phyloP scores from a whole-genome alignment of 2,888 invertebrate species.

The Hydropsyche betteni region DNA sequence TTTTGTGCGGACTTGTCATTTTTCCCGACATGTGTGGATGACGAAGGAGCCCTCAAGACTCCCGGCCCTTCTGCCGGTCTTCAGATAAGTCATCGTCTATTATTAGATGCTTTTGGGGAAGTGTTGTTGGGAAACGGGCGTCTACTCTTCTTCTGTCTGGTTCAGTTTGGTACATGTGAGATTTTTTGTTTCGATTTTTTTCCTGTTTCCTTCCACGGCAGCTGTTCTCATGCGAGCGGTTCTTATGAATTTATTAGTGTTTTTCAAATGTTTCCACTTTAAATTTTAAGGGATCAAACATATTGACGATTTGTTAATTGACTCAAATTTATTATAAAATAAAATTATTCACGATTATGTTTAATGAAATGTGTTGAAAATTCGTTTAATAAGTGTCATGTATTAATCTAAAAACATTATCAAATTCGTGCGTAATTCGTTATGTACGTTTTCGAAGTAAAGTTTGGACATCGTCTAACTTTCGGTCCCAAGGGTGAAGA shows the following conservation, averaged over 20 bases:
- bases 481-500: neutral
- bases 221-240: slow-evolving; percentile 20
- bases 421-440: no score
- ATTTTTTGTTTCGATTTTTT: slow-evolving; percentile 37
- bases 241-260: neutral
- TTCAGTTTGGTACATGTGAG: slow-evolving; percentile 19
- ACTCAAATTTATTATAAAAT: no score
- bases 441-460: no score
- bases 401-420: no score
- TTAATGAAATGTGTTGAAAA: no score
- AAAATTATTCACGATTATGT: no score
- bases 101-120: slow-evolving; percentile 29
- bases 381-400: no score
- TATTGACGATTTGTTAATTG: no score
- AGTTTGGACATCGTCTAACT: no score
- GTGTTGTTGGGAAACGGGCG: neutral
- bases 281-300: no score
- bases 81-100: slow-evolving; percentile 26
- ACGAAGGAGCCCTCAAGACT: neutral
- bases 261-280: no score
- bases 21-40: slow-evolving; percentile 5
- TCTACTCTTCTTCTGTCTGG: slow-evolving; percentile 6
- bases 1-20: neutral
- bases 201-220: slow-evolving; percentile 38
- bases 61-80: neutral